Conservation (phyloP, 2,888 invertebrate species). For the Morpho deidamia region DNA sequence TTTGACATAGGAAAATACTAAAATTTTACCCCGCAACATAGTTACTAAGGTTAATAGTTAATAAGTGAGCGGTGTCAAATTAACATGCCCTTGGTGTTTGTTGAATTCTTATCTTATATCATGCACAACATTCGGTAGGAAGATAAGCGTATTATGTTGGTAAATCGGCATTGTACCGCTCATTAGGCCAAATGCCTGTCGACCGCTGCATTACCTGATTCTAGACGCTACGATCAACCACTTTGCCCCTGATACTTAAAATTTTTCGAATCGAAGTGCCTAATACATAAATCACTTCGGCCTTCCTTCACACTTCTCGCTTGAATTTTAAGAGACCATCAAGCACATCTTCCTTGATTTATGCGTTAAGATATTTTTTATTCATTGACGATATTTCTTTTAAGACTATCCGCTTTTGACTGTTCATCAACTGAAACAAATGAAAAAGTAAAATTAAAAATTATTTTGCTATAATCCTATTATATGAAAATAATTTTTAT, state of each 20-base stretch:
- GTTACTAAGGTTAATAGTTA: too few relatives aligned
- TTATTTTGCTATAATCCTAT: too few relatives aligned
- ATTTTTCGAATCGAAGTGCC: constrained; percentile 58
- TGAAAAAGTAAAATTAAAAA: too few relatives aligned
- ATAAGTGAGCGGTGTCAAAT: too few relatives aligned
- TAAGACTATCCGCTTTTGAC: too few relatives aligned
- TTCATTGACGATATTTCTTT: neutral
- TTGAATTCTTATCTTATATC: too few relatives aligned
- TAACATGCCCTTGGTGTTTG: too few relatives aligned
- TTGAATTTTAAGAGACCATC: constrained; percentile 67
- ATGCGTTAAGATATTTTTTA: neutral
- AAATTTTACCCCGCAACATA: too few relatives aligned
- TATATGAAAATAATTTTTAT: too few relatives aligned
- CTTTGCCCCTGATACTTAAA: constrained; percentile 55
- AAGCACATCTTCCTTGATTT: constrained; percentile 59
- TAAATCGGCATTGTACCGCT: constrained; percentile 18
- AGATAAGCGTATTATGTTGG: constrained; percentile 7
- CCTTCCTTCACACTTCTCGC: constrained; percentile 65
- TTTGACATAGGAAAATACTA: too few relatives aligned
- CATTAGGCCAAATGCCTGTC: constrained; percentile 18
- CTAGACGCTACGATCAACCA: constrained; percentile 8
- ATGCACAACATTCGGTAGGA: constrained; percentile 7
- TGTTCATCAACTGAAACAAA: too few relatives aligned
- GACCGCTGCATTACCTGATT: neutral
- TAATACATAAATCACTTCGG: constrained; percentile 59